phyloP scores from a whole-genome alignment of 2,797 vertebrate genomes.

The Poecilia picta region DNA sequence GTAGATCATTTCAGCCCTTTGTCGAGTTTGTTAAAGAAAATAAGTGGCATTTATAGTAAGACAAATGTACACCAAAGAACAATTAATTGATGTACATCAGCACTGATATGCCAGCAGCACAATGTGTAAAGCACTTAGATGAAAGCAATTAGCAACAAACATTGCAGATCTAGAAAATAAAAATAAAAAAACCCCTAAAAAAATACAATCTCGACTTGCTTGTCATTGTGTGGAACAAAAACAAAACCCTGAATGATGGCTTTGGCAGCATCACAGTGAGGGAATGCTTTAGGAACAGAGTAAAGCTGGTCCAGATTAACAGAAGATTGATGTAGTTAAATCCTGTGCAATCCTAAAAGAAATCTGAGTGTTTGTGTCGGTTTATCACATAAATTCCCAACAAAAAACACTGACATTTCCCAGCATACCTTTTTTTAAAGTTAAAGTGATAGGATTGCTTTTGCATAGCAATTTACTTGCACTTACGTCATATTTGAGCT shows the following conservation, averaged over 20 bases:
- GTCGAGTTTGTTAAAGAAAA: neutral
- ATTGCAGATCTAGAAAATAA: neutral
- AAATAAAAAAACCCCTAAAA: neutral
- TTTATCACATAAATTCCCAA: neutral
- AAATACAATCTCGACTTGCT: neutral
- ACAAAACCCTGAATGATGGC: neutral
- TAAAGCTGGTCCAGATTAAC: neutral
- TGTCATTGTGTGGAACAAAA: neutral
- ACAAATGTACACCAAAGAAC: neutral
- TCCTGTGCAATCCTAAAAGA: neutral
- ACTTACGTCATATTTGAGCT: slow-evolving; percentile 4
- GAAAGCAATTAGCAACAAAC: neutral
- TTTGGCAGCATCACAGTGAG: neutral
- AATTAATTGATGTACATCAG: neutral
- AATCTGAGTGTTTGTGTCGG: neutral
- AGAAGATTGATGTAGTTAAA: neutral
- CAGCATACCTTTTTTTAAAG: neutral
- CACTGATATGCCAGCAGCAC: neutral
- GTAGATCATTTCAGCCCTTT: neutral
- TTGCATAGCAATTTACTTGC: neutral
- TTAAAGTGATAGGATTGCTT: neutral
- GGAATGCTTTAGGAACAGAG: neutral
- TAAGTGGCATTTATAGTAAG: neutral
- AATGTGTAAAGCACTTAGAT: neutral
- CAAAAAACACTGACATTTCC: neutral